Evolutionary conservation across 2,888 invertebrate genomes (phyloP).

Genomic region (Margaritifera margaritifera): DNA sequence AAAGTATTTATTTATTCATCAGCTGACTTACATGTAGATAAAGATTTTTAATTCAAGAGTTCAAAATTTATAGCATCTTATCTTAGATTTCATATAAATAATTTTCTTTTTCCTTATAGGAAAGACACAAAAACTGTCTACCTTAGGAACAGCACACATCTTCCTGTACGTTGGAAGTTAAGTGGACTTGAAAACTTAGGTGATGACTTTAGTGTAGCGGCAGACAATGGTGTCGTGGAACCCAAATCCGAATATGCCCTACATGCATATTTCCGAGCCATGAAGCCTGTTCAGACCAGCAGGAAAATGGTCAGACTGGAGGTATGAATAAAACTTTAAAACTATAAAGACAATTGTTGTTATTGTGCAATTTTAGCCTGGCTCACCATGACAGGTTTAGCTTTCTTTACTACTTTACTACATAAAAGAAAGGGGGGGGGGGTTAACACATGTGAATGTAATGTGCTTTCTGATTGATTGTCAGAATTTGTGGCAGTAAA

Average conservation of each 20-base stretch:
- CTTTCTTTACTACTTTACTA: too few relatives aligned
- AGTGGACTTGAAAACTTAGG: slow-evolving; percentile 72
- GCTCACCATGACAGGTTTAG: too few relatives aligned
- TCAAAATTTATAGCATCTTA: too few relatives aligned
- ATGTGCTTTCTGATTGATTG: too few relatives aligned
- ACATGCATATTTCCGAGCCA: slow-evolving; percentile 72
- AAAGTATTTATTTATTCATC: too few relatives aligned
- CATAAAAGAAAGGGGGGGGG: too few relatives aligned
- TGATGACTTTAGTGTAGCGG: slow-evolving; percentile 72
- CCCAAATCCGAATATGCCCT: slow-evolving; percentile 71
- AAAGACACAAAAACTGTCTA: slow-evolving; percentile 73
- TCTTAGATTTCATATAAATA: too few relatives aligned
- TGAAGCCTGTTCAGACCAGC: slow-evolving; percentile 69
- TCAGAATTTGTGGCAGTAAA: too few relatives aligned
- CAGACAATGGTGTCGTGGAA: slow-evolving; percentile 71
- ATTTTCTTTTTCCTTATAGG: slow-evolving; percentile 43
- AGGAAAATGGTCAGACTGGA: slow-evolving; percentile 71
- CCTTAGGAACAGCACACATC: slow-evolving; percentile 71
- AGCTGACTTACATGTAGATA: too few relatives aligned
- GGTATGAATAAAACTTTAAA: slow-evolving; percentile 42
- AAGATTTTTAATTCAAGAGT: too few relatives aligned
- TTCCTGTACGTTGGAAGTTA: slow-evolving; percentile 72
- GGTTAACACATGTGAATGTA: too few relatives aligned
- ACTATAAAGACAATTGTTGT: background rate
- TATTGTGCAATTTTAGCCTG: background rate